Conservation (phyloP, 2,113 vertebrate genomes). For the Boulengeromyrus knoepffleri region DNA sequence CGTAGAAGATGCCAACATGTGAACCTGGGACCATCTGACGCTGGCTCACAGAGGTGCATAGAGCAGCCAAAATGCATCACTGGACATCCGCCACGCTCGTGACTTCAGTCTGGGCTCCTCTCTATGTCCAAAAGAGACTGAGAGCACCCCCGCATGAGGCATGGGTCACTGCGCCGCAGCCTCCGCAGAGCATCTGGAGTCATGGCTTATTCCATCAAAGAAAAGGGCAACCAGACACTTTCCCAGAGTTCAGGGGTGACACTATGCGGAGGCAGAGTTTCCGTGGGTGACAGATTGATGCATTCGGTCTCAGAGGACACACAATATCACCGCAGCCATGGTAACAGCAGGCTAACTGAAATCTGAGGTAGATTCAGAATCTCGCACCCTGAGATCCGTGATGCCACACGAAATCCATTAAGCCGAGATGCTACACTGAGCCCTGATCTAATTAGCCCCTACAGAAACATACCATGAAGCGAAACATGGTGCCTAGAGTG, state of each 20-base stretch:
- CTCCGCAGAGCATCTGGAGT: background rate
- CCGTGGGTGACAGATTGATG: background rate
- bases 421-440: background rate
- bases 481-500: background rate
- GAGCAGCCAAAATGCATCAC: background rate
- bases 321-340: background rate
- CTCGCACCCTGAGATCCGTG: background rate
- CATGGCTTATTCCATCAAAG: background rate
- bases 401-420: background rate
- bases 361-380: background rate
- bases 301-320: background rate
- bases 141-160: background rate
- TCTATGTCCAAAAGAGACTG: background rate
- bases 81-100: background rate
- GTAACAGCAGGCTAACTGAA: background rate
- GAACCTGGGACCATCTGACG: background rate
- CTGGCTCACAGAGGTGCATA: background rate
- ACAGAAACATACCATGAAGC: background rate
- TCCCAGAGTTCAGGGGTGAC: background rate
- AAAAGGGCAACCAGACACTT: conserved; percentile 2
- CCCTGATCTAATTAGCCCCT: background rate
- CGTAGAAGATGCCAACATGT: background rate
- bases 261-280: background rate
- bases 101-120: background rate
- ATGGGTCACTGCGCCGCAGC: background rate